Base-by-base conservation (phyloP, 2,888 invertebrate species). In the Anorthoa munda region DNA sequence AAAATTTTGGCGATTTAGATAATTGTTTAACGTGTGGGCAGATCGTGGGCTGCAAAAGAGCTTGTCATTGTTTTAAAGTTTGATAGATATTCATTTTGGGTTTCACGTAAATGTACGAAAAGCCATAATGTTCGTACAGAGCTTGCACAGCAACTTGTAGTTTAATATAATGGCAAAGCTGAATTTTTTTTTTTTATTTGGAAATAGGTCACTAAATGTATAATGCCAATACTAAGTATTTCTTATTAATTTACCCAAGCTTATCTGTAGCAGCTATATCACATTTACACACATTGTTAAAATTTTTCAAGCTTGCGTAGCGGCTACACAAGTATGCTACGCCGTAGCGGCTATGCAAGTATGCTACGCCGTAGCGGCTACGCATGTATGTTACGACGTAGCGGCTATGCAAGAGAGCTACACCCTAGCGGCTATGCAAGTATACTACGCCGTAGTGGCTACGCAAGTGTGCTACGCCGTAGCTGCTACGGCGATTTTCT, bases 1-100 rank as follows among this genome's bases (percentile, higher is more conserved):
- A 26, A 81, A 81, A 70, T 84, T 84, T 84, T 46, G 56, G 68
- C 26, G 66, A 81, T 81, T 76, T 68, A 46, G 58, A n/a, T 56
- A 81, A 75, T 84, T 84, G 55, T 66, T 66, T 80, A 56, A 83
- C 58, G 69, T 39, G 59, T 66, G 59, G 31, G 64, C 3, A 11
- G 67, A 58, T 58, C 66, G 65, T 58, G 79, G 53, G 55, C n/a
- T 50, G 60, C 23, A 58, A 61, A 79, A 72, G 48, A n/a, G 15
- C 31, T 51, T 12, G 2, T 39, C 59, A 59, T 60, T 66, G 58
- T 79, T 56, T 18, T 48, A 50, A 60, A 64, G 66, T 79, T 71
- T 55, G 4, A 59, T 53, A 55, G 39, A 79, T 70, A 31, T 74
- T 46, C 3, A 51, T 53, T 56, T 77, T 46, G 1, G 45, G 17